Evolutionary conservation across 2,888 invertebrate species (phyloP), one percentile per base, ranked within the genome.

Genomic region (Julus scanicus): DNA sequence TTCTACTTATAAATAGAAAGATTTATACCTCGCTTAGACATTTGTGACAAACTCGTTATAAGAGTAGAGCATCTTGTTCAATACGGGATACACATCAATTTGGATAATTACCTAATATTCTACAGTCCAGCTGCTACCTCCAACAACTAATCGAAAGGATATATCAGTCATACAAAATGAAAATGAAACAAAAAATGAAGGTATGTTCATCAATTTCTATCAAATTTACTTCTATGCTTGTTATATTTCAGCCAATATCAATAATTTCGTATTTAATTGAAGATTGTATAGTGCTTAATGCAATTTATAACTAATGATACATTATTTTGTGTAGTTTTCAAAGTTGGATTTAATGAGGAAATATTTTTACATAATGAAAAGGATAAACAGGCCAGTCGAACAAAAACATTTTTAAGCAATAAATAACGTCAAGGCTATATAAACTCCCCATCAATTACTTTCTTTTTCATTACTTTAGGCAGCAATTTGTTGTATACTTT

Each of bases 1-100:
- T 71, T 29, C 71, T 29, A n/a, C 71, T 71, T 71, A 71, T 71
- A 71, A 71, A 71, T 71, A 71, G 11, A 37, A 29, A 71, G 71
- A 71, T 29, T 71, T 71, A 71, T 9, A 71, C 71, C 5, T 71
- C 11, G 71, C 9, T 71, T 13, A 71, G 71, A 71, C 71, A 71
- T 71, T 71, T 71, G 71, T 71, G 71, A 71, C 71, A 29, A 71
- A 71, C 29, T 71, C 29, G 71, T 29, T 29, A 71, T 29, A 71
- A 29, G 71, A 71, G 71, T 11, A 9, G 29, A 20, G 29, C 71
- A 71, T 71, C 71, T n/a, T 29, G 29, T 29, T 20, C n/a, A 29
- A 63, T 63, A 63, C n/a, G 49, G 13, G 29, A 1, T 71, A 29
- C 29, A 29, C 29, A 29, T 29, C 71, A 71, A 71, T 71, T 71